Evolutionary conservation across 2,113 vertebrate genomes (phyloP).

Genomic region (Puma concolor): DNA sequence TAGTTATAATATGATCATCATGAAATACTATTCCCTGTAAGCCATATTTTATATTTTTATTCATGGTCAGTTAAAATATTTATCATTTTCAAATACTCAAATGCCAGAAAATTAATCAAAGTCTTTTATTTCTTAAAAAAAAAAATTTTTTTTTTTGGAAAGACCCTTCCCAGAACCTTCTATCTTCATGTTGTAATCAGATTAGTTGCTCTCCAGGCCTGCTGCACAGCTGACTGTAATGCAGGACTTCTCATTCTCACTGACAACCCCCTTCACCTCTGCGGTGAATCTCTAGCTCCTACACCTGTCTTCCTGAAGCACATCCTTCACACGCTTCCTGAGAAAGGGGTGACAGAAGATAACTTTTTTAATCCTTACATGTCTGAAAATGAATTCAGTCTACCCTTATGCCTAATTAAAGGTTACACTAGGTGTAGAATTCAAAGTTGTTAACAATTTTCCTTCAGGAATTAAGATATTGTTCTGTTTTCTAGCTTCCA

Average conservation of each 20-base stretch:
- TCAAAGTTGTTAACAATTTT: neutral
- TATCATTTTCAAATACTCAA: conserved; percentile 28
- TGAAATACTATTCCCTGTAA: neutral
- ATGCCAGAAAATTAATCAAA: neutral
- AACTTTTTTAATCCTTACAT: neutral
- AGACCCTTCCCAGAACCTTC: neutral
- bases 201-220: neutral
- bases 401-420: neutral
- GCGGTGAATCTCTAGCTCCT: neutral
- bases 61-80: neutral
- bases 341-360: neutral
- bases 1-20: neutral
- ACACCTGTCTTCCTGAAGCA: neutral
- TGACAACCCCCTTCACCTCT: neutral
- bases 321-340: neutral
- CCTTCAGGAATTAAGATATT: neutral
- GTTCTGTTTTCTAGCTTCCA: neutral
- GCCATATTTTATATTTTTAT: neutral
- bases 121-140: neutral
- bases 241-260: neutral
- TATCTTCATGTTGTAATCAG: neutral
- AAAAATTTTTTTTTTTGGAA: neutral
- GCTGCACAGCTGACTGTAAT: neutral
- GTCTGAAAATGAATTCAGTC: neutral
- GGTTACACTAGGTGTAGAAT: neutral